Base-by-base conservation (phyloP, 2,888 invertebrate genomes). In the Agelastica alni region DNA sequence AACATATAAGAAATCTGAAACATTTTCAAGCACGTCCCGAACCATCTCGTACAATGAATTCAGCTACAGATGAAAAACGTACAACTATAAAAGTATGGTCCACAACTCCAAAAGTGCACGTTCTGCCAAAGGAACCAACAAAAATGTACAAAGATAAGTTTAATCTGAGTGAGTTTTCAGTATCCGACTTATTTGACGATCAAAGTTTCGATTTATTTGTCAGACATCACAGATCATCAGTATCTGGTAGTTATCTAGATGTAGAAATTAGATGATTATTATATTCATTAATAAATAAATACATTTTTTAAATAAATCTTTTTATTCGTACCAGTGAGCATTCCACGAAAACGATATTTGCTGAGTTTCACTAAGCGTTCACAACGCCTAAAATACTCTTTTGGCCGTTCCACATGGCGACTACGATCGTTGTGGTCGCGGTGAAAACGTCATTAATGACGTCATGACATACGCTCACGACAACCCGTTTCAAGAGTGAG, bases 241-340 rank as follows among this genome's bases (percentile, higher is more conserved):
- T 51, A 18, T n/a, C 41, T 31, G 31, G 39, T 36, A 44, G 2
- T 18, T 31, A 17, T 14, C 14, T 49, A 28, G 54, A 54, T 48
- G 42, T 62, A 34, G 61, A 62, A 56, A 56, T 61, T 39, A 60
- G 61, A 44, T 63, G 48, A 54, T 17, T 18, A 22, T n/a, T n/a
- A n/a, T n/a, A n/a, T n/a, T n/a, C n/a, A n/a, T n/a, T n/a, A n/a
- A n/a, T n/a, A n/a, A n/a, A n/a, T n/a, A n/a, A n/a, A n/a, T n/a
- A n/a, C n/a, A n/a, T n/a, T n/a, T n/a, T n/a, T n/a, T n/a, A n/a
- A n/a, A n/a, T n/a, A n/a, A n/a, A n/a, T n/a, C n/a, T n/a, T n/a
- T n/a, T n/a, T n/a, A n/a, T n/a, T n/a, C n/a, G n/a, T n/a, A n/a
- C n/a, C n/a, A n/a, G n/a, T n/a, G n/a, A n/a, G n/a, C n/a, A n/a